Percentiles rank a stretch among this genome's conserved stretches.
phyloP scores from a whole-genome alignment of 2,888 invertebrate species.

The Dryobota labecula region DNA sequence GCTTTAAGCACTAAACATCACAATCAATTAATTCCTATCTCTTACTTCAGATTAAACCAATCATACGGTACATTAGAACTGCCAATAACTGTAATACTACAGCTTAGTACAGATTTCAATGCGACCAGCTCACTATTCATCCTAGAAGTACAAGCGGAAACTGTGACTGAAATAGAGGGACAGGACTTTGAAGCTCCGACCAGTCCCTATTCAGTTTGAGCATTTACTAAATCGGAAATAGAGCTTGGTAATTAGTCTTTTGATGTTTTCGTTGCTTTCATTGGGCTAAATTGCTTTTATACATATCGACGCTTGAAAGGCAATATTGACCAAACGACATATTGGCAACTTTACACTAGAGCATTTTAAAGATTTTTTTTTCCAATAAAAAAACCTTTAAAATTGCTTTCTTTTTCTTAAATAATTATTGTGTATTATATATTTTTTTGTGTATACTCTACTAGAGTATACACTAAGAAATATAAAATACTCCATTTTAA shows the following conservation, averaged over 20 bases:
- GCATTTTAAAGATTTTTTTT: no score
- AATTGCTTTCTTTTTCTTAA: no score
- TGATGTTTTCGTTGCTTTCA: neutral
- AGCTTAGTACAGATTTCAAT: constrained; percentile 27
- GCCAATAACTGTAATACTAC: constrained; percentile 23
- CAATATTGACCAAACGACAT: no score
- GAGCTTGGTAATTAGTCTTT: constrained; percentile 19
- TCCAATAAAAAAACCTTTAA: no score
- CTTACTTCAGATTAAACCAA: constrained; percentile 5
- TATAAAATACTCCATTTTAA: no score
- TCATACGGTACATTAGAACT: constrained; percentile 13
- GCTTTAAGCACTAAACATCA: neutral
- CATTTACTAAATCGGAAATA: constrained; percentile 11
- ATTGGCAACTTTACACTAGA: no score
- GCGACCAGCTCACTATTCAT: constrained; percentile 32
- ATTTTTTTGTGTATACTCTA: no score
- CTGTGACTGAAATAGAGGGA: constrained; percentile 35
- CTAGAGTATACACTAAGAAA: no score
- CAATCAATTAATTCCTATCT: neutral
- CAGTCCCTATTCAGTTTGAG: constrained; percentile 9
- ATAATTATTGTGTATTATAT: no score
- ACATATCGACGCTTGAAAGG: no score
- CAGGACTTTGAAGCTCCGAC: constrained; percentile 6
- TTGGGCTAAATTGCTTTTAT: neutral
- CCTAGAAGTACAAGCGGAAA: constrained; percentile 18